Percentiles rank a stretch among this genome's conserved stretches.
These are phyloP conservation scores for Dendrocopos noguchii DNA, from an alignment of 2,113 vertebrate species.

Conservation along the genomic window DNA sequence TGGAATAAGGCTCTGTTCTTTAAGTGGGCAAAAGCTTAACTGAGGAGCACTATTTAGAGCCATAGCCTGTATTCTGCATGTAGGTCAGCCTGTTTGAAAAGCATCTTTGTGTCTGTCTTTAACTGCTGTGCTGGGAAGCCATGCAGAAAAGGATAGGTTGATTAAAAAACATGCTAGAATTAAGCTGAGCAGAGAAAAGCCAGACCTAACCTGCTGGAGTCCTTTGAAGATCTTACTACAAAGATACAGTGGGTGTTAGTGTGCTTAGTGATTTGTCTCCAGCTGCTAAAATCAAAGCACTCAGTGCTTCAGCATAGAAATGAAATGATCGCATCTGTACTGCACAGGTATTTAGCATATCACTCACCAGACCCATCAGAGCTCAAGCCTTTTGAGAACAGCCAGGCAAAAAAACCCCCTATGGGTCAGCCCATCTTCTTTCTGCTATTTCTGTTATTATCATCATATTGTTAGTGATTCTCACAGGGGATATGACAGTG, in stretches of 20 bases:
- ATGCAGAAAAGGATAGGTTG: neutral
- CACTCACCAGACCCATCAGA: neutral
- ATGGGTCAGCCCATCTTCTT: neutral
- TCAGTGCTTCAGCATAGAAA: neutral
- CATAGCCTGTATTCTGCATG: neutral
- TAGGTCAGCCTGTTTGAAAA: slow-evolving; percentile 10
- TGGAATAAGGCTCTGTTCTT: neutral
- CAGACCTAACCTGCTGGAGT: slow-evolving; percentile 40
- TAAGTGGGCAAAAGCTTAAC: neutral
- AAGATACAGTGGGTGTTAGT: neutral
- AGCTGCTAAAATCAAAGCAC: slow-evolving; percentile 54
- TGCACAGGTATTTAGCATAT: slow-evolving; percentile 17
- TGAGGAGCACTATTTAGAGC: neutral
- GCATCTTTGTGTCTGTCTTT: neutral
- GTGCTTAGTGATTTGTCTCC: slow-evolving; percentile 15
- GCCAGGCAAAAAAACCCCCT: neutral
- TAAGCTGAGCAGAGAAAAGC: neutral
- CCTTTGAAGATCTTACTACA: slow-evolving; percentile 51
- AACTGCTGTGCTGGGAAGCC: neutral
- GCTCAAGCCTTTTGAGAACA: neutral
- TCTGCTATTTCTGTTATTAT: neutral
- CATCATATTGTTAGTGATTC: neutral
- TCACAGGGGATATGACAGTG: slow-evolving; percentile 3
- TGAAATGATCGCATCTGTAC: slow-evolving; percentile 4
- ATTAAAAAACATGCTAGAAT: slow-evolving; percentile 12